Base-by-base conservation (phyloP, 1,140 invertebrate species). In the Aphaenogaster rudis region DNA sequence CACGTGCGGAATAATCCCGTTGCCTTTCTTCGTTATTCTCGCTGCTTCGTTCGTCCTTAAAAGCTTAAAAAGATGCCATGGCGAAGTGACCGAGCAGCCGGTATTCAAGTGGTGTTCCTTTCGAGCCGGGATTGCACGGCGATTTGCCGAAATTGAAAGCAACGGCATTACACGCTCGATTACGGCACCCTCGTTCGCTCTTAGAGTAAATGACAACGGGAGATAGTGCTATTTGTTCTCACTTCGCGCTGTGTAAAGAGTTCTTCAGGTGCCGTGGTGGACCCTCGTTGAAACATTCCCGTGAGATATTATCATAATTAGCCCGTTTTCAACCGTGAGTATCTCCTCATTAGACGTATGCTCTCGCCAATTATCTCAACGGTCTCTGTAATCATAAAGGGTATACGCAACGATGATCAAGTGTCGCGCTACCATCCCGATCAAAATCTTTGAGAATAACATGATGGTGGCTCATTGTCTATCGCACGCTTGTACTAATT, bases 101-200 rank as follows among this genome's bases (percentile, higher is more conserved):
- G 42, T 64, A 72, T 72, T 67, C 66, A 52, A 57, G 64, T 17
- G 48, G 33, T 13, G 28, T 59, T 21, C 17, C n/a, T 17, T 61
- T 39, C 80, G 52, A 17, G 52, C 8, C 7, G 28, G 28, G 80
- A 84, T 76, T 84, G 69, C 80, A 74, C 54, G 80, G 54, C 17
- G 54, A 84, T 84, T 84, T 57, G 80, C 67, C 54, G 69, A 84
- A 84, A 84, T 76, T 76, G 80, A 84, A 84, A 84, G 69, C 79
- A 61, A 84, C 80, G 54, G 42, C 21, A 74, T 84, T 84, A 84
- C 80, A 76, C 28, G 80, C 80, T 84, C 69, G 69, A 84, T 84
- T 84, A 84, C 80, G 80, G 42, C 42, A 42, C 78, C 78, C 63
- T 67, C 48, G 78, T 36, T 42, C 54, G 80, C 42, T n/a, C 54